Conservation (phyloP, 2,797 vertebrate species). For the Morelia viridis region DNA sequence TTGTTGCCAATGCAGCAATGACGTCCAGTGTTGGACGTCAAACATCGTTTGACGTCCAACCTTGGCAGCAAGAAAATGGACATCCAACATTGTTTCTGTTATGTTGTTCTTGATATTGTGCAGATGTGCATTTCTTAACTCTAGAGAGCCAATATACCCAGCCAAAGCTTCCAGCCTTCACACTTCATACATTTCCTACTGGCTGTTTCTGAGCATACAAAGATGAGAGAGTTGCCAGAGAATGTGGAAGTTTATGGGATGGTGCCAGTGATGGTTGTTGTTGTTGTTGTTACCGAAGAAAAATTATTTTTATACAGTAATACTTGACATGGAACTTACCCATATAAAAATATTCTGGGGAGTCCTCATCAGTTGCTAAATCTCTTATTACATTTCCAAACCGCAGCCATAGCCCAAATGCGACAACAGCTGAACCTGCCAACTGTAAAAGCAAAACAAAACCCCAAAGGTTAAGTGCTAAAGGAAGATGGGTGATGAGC, state of each 20-base stretch:
- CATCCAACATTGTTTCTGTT: neutral
- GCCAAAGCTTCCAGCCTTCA: neutral
- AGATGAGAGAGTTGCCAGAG: neutral
- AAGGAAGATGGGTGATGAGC: neutral
- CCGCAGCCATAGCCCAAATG: slow-evolving; percentile 91
- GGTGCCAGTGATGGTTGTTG: neutral
- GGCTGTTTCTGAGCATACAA: neutral
- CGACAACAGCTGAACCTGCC: slow-evolving; percentile 86
- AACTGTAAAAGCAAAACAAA: slow-evolving; percentile 77
- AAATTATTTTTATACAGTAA: neutral
- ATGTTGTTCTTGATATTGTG: neutral
- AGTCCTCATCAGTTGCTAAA: slow-evolving; percentile 73
- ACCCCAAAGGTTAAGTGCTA: slow-evolving; percentile 29
- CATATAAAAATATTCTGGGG: slow-evolving; percentile 86
- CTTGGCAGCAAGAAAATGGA: neutral
- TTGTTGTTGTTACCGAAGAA: neutral
- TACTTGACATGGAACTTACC: slow-evolving; percentile 77
- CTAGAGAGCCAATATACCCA: neutral
- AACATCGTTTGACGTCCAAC: too few species aligned
- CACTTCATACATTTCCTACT: neutral
- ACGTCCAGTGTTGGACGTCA: too few species aligned
- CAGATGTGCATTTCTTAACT: neutral
- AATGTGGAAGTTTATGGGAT: neutral
- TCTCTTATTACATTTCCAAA: slow-evolving; percentile 82
- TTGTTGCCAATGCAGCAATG: too few species aligned